These are phyloP conservation scores for Teleogryllus occipitalis DNA, from an alignment of 1,140 invertebrate species.

Conservation along the genomic window DNA sequence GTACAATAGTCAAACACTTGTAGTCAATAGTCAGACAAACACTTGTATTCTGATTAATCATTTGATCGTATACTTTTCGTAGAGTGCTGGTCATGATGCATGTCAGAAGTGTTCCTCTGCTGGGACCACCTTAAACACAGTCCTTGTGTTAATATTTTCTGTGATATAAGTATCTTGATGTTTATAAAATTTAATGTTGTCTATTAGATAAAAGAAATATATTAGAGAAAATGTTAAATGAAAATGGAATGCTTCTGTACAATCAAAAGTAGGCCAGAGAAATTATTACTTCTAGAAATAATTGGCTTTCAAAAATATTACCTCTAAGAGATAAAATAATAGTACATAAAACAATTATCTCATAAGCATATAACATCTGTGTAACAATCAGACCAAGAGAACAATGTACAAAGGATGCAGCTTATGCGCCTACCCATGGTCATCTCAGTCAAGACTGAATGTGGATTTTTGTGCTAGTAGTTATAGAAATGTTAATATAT, in stretches of 20 bases:
- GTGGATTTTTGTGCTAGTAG: not conserved
- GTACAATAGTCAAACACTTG: too few species aligned
- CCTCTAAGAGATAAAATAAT: too few species aligned
- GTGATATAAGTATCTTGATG: constrained; percentile 19
- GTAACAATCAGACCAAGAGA: too few species aligned
- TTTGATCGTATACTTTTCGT: too few species aligned
- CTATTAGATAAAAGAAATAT: constrained; percentile 6
- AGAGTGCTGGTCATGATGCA: not conserved
- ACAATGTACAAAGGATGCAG: too few species aligned
- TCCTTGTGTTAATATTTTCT: constrained; percentile 15
- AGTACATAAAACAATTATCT: too few species aligned
- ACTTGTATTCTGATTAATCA: too few species aligned
- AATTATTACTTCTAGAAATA: not conserved
- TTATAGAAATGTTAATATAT: not conserved
- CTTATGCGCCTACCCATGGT: not conserved
- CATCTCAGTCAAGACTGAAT: not conserved
- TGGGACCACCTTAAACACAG: not conserved
- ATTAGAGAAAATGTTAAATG: constrained; percentile 7
- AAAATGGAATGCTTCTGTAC: constrained; percentile 22
- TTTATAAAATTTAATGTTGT: constrained; percentile 16
- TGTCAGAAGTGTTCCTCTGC: not conserved
- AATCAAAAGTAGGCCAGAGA: constrained; percentile 21
- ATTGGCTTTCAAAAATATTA: too few species aligned
- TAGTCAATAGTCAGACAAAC: too few species aligned
- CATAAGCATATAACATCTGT: too few species aligned